Base-by-base conservation (phyloP, 2,797 vertebrate species). In the Columba guinea region DNA sequence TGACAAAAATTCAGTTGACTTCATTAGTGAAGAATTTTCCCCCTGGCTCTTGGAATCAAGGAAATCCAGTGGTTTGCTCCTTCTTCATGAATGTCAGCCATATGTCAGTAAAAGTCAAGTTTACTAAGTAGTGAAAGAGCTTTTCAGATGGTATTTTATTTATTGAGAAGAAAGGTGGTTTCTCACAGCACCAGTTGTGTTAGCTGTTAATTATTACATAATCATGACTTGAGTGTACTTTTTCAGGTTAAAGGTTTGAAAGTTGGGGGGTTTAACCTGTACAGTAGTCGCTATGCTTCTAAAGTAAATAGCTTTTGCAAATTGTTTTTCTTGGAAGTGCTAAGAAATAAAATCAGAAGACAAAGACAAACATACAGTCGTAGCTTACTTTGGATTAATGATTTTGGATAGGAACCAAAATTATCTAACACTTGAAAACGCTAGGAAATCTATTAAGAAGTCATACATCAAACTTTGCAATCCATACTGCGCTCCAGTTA, bases 371-470 rank as follows among this genome's bases (percentile, higher is more conserved):
- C 52, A 49, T 11, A 39, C 17, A 21, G 51, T 77, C 4, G 1
- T 67, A 74, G 34, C 39, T 94, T 24, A 55, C 20, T 95, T 28
- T 73, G 39, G 46, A 84, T 93, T 91, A 91, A 85, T 82, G 87
- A 21, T 75, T 80, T 76, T 58, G 53, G 89, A 92, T 84, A 73
- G 69, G 79, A 88, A 78, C 71, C 78, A 93, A 87, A 88, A 92
- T 93, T 82, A 75, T 30, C 79, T 64, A 84, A 73, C 56, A 49
- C 80, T 88, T 64, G 65, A 84, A 83, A 84, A 71, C 79, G 71
- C 68, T 41, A 71, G 84, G 39, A 77, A 87, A 92, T 74, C 55
- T 81, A 41, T 88, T 84, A 84, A 51, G 64, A 85, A 78, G 74
- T 48, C 11, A 0, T 86, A 21, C 39, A 74, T 93, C 80, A 90